Percentiles rank a stretch among this genome's conserved stretches.
phyloP scores from a whole-genome alignment of 2,113 vertebrate species.

The Oryzias woworae region DNA sequence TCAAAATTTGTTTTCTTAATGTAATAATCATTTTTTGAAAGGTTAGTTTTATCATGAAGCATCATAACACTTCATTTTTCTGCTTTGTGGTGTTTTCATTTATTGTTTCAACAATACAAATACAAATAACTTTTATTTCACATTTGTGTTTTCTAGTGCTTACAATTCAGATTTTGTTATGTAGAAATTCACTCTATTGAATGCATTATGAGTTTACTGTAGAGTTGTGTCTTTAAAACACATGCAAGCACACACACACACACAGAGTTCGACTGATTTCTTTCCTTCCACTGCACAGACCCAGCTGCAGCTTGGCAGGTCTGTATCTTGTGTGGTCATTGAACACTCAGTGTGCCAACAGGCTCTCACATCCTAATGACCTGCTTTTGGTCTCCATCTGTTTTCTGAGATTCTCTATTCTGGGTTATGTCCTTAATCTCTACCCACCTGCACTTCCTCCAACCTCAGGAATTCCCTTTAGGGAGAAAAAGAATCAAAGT shows the following conservation, averaged over 20 bases:
- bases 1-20: too few species aligned
- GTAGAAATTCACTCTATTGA: neutral
- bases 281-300: neutral
- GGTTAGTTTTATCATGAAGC: too few species aligned
- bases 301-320: conserved; percentile 1
- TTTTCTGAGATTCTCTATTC: conserved; percentile 16
- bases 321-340: conserved; percentile 9
- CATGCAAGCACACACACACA: neutral
- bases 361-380: conserved; percentile 17
- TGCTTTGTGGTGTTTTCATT: too few species aligned
- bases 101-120: too few species aligned
- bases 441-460: neutral
- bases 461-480: conserved; percentile 10
- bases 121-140: too few species aligned
- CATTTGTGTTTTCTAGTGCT: too few species aligned
- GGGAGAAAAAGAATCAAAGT: conserved; percentile 19
- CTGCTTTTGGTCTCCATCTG: conserved; percentile 8
- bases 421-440: conserved; percentile 22
- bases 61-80: too few species aligned
- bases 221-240: neutral
- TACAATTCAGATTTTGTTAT: too few species aligned
- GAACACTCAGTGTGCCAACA: neutral
- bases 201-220: neutral
- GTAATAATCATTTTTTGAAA: too few species aligned
- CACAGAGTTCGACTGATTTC: neutral